A percentile compares a stretch with the other conserved stretches of the same genome.
phyloP scores from a whole-genome alignment of 1,140 invertebrate genomes.

The Drosophila rhopaloa region DNA sequence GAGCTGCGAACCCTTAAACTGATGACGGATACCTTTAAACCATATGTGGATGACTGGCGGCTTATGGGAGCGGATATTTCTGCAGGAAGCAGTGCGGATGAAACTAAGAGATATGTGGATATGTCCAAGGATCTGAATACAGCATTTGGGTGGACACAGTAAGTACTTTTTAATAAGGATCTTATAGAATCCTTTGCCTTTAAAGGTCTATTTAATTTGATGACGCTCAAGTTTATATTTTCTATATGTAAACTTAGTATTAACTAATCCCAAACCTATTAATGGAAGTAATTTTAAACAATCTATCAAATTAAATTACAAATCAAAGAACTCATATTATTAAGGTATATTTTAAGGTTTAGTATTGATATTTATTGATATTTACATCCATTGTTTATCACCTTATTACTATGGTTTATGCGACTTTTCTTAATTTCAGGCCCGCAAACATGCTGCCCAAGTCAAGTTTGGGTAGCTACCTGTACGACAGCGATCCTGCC shows the following conservation, averaged over 20 bases:
- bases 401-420: not conserved
- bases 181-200: no score
- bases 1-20: slow-evolving; percentile 74
- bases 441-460: slow-evolving; percentile 65
- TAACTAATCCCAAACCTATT: no score
- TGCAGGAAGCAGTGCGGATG: slow-evolving; percentile 73
- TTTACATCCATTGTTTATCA: no score
- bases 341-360: no score
- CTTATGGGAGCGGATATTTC: slow-evolving; percentile 81
- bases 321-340: no score
- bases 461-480: slow-evolving; percentile 63
- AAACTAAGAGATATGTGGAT: slow-evolving; percentile 74
- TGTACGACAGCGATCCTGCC: slow-evolving; percentile 75
- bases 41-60: slow-evolving; percentile 70
- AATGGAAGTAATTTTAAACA: no score
- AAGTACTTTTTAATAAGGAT: slow-evolving; percentile 27
- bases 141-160: slow-evolving; percentile 81
- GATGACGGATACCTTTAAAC: slow-evolving; percentile 77
- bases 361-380: no score
- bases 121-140: slow-evolving; percentile 73
- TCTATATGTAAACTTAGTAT: no score
- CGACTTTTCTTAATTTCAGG: slow-evolving; percentile 5
- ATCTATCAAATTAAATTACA: no score
- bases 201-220: no score
- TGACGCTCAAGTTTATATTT: no score